Evolutionary conservation across 2,888 invertebrate species (phyloP).

Genomic region (Bhutanitis thaidina): DNA sequence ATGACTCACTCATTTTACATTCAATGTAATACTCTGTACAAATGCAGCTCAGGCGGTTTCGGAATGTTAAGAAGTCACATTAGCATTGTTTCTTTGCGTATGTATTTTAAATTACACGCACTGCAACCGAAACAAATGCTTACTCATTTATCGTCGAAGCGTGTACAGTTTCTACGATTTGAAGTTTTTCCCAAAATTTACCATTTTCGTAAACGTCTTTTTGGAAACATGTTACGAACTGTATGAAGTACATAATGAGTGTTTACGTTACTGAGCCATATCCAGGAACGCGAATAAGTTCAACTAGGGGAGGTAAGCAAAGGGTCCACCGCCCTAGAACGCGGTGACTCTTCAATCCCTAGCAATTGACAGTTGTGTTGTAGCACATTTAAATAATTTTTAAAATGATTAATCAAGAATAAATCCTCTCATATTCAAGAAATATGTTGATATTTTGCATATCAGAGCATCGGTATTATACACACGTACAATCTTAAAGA

Average conservation of each 20-base stretch:
- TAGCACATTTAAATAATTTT: constrained; percentile 18
- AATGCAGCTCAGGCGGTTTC: constrained; percentile 60
- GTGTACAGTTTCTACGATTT: not conserved
- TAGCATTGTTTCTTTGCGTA: constrained; percentile 48
- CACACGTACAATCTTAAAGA: too few species aligned
- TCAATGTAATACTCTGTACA: constrained; percentile 74
- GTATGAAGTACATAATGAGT: too few species aligned
- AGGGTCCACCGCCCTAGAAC: constrained; percentile 53
- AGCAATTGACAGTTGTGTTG: constrained; percentile 53
- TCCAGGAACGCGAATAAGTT: constrained; percentile 41
- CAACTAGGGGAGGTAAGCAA: constrained; percentile 52
- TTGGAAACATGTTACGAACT: too few species aligned
- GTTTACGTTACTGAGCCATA: too few species aligned
- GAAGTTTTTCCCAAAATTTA: too few species aligned
- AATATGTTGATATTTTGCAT: too few species aligned
- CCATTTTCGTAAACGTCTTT: too few species aligned
- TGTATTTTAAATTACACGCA: constrained; percentile 7
- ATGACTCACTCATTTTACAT: constrained; percentile 76
- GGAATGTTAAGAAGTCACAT: constrained; percentile 63
- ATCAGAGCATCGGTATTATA: too few species aligned
- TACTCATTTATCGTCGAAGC: not conserved
- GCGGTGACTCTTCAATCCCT: constrained; percentile 51
- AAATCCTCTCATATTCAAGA: too few species aligned
- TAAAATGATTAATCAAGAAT: too few species aligned
- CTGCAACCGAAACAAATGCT: constrained; percentile 4